Evolutionary conservation across 2,113 vertebrate species (phyloP), one percentile per base, ranked within the genome.

Genomic region (Phyllostomus hastatus): DNA sequence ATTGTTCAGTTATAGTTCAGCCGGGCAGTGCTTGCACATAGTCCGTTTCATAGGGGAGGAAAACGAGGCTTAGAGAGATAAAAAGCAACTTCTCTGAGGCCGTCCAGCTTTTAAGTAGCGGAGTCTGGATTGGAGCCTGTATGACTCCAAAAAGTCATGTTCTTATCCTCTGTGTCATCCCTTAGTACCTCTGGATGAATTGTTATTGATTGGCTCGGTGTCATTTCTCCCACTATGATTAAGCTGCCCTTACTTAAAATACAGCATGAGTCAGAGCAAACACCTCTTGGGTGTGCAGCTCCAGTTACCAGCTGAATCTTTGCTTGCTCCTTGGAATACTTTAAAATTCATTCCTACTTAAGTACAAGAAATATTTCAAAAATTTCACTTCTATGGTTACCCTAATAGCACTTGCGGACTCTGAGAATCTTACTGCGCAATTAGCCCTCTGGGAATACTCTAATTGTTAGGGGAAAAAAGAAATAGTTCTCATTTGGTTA

Each of bases 401-500:
- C 41, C 33, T 89, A 76, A 70, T 54, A 48, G n/a, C 24, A 31
- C 46, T 88, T 86, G 61, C 33, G 69, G 86, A 96, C 12, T 91
- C 57, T 5, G 28, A 83, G 72, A 82, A 66, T 57, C 35, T 90
- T 66, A 31, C n/a, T 94, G 22, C 83, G 69, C 31, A 70, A 43
- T 73, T 92, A 80, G 24, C 22, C 79, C 90, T 38, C 61, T 86
- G 80, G 16, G 46, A 76, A 24, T 69, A 70, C 73, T 90, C 33
- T 35, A 70, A 93, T 72, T 41, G 7, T 33, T 88, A 64, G 72
- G 48, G 66, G 95, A 59, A 96, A 96, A 96, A 75, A 95, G 72
- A 96, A 98, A 88, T 4, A 59, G 54, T 70, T 87, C 46, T 94
- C 93, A 35, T 86, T 76, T 24, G 76, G 7, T 38, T 97, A 95